These are phyloP conservation scores for Scrobipalpa costella DNA, from an alignment of 2,888 invertebrate species.

Conservation along the genomic window DNA sequence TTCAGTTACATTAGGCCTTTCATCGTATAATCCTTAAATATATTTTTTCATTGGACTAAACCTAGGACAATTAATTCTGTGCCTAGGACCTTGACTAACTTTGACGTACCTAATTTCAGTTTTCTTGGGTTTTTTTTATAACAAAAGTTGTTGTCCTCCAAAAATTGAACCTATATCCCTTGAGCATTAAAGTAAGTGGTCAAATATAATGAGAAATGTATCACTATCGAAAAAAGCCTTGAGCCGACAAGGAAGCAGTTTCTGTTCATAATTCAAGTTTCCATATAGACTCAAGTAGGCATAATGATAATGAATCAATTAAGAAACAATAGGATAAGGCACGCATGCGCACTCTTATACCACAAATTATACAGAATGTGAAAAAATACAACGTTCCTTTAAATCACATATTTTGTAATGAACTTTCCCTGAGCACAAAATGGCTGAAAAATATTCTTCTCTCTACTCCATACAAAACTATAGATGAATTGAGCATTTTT, in stretches of 20 bases:
- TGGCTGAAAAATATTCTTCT: too few species aligned
- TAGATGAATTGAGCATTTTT: too few species aligned
- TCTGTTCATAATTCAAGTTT: conserved; percentile 18
- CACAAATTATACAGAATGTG: conserved; percentile 8
- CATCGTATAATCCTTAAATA: too few species aligned
- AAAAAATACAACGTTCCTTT: too few species aligned
- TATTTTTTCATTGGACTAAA: too few species aligned
- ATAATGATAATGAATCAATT: conserved; percentile 40
- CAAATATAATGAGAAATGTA: conserved; percentile 6
- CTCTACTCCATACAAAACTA: too few species aligned
- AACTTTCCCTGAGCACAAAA: too few species aligned
- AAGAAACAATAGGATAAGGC: conserved; percentile 45
- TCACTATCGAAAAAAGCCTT: conserved; percentile 16
- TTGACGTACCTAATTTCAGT: background rate
- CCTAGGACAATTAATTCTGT: too few species aligned
- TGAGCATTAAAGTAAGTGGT: background rate
- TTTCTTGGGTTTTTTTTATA: background rate
- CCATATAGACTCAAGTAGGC: conserved; percentile 29
- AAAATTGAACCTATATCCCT: background rate
- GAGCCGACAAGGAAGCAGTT: conserved; percentile 27
- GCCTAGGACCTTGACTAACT: background rate
- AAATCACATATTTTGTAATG: too few species aligned
- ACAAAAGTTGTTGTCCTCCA: background rate
- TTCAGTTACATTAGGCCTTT: too few species aligned
- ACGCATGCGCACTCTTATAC: conserved; percentile 21